Evolutionary conservation across 2,113 vertebrate genomes (phyloP).

Genomic region (Tragelaphus imberbis): DNA sequence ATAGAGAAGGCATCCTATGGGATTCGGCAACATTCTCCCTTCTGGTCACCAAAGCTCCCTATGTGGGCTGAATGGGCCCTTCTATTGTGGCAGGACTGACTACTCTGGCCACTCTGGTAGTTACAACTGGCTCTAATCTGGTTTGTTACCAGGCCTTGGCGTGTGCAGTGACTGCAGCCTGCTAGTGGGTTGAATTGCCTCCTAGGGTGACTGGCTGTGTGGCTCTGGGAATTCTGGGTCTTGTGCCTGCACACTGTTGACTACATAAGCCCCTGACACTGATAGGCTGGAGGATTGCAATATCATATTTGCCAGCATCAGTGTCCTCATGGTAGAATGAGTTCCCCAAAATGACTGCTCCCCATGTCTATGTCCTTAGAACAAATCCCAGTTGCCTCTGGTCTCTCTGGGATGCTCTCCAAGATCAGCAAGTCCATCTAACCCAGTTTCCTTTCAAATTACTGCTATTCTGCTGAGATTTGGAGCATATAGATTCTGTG

Average conservation of each 20-base stretch:
- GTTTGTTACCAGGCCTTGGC: neutral
- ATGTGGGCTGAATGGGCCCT: neutral
- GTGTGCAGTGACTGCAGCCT: neutral
- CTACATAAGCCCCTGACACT: neutral
- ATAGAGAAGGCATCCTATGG: neutral
- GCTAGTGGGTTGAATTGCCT: neutral
- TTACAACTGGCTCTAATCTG: neutral
- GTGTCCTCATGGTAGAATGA: neutral
- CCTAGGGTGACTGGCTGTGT: neutral
- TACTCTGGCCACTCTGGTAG: neutral
- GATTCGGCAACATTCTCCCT: neutral
- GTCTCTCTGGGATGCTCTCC: neutral
- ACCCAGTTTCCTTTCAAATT: neutral
- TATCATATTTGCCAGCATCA: neutral
- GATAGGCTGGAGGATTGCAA: neutral
- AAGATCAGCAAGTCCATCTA: neutral
- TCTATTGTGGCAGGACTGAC: neutral
- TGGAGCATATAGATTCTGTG: neutral
- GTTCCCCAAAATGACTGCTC: neutral
- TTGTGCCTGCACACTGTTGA: neutral
- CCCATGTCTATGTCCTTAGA: rapidly evolving
- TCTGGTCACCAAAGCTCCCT: neutral
- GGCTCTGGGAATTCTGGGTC: neutral
- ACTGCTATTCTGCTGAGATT: neutral
- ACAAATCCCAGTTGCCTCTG: neutral